These are phyloP conservation scores for Manacus vitellinus DNA, from an alignment of 2,113 vertebrate genomes.

Conservation along the genomic window DNA sequence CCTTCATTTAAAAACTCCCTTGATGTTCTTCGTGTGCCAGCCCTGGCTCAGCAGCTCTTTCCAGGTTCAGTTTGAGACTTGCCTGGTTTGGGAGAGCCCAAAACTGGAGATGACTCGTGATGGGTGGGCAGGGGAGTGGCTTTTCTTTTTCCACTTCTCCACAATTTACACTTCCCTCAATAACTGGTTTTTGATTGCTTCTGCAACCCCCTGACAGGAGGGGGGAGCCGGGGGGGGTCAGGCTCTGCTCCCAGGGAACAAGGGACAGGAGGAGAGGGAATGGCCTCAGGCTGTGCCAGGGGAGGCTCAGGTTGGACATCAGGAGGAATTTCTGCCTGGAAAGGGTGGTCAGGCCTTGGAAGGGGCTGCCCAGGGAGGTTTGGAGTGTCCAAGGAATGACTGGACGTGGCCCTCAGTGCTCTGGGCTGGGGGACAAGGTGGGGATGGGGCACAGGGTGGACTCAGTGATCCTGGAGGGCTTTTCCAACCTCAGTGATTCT, in stretches of 20 bases:
- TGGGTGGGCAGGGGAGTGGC: not conserved
- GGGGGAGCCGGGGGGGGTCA: not conserved
- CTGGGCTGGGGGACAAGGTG: not conserved
- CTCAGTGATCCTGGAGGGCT: not conserved
- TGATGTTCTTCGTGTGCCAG: not conserved
- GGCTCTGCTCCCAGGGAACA: not conserved
- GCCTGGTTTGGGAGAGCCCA: not conserved
- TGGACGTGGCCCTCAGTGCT: not conserved
- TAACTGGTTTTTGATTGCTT: not conserved
- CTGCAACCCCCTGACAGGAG: not conserved
- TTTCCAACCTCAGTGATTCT: not conserved
- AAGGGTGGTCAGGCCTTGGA: not conserved
- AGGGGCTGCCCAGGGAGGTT: not conserved
- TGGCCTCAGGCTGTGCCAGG: not conserved
- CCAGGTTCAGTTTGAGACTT: not conserved
- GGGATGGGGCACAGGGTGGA: accelerated
- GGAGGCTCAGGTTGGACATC: not conserved
- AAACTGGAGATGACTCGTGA: not conserved
- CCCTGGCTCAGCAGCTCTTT: not conserved
- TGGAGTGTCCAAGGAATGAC: not conserved
- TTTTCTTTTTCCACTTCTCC: not conserved
- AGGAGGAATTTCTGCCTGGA: not conserved
- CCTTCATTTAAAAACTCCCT: not conserved
- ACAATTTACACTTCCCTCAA: not conserved
- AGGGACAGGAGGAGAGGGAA: not conserved